Evolutionary conservation across 2,113 vertebrate species (phyloP), one percentile per base, ranked within the genome.

Genomic region (Myocastor coypus): DNA sequence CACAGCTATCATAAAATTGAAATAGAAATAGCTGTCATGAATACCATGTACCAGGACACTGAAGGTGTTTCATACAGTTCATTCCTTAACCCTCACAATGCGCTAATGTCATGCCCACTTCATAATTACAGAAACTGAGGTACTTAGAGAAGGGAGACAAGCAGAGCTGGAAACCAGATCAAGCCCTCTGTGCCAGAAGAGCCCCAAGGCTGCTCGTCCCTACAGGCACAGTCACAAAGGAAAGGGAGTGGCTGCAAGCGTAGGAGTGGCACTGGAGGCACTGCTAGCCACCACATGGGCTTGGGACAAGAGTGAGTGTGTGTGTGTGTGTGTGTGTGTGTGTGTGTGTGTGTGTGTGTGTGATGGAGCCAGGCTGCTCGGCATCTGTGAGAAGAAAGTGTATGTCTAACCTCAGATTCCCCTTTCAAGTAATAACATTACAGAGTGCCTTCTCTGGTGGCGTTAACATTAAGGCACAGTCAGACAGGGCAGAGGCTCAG

Each of bases 251-350:
- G n/a, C n/a, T 8, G 46, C 42, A 66, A 83, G 14, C 16, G 14
- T 7, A 1, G 32, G 37, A 9, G 37, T 20, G 50, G 50, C 12
- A 30, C 26, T 0, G 0, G 17, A 0, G 11, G 80, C 32, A 37
- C n/a, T n/a, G 66, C 64, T 32, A 46, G 46, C 46, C 46, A 46
- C 46, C 46, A 46, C 46, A 8, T 46, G 46, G 46, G 5, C 46
- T 46, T 46, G 46, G 46, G 46, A 46, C 8, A 8, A 46, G 46
- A 46, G 46, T 46, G 46, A 5, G 46, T 46, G 46, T 46, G 46
- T 46, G 46, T 46, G 46, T 46, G 46, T 46, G 46, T 46, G 46
- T 46, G 46, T 46, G 46, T 46, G 46, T 46, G 46, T 46, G 46
- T 46, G 46, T 46, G 46, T 0, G 4, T 11, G 37, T n/a, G 46